Conservation (phyloP, 2,888 invertebrate species). For the Epistrophella euchroma region DNA sequence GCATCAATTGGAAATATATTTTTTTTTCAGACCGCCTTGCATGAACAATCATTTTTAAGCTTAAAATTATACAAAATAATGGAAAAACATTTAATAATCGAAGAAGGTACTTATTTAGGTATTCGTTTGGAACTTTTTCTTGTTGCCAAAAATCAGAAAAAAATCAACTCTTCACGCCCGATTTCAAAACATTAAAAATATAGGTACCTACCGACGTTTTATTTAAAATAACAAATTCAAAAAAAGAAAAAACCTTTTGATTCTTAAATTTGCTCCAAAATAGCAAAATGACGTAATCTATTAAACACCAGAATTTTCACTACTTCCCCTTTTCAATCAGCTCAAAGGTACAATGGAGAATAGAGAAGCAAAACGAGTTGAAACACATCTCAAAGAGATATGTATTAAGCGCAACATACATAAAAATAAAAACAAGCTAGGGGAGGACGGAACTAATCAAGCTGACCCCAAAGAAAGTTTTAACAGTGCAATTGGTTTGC, state of each 20-base stretch:
- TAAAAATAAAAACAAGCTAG: slow-evolving; percentile 41
- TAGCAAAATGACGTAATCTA: slow-evolving; percentile 81
- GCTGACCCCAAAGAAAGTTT: slow-evolving; percentile 42
- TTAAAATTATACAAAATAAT: too few relatives aligned
- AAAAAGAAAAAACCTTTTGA: slow-evolving; percentile 71
- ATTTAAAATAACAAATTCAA: not conserved
- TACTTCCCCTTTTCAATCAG: slow-evolving; percentile 28
- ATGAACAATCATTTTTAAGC: too few relatives aligned
- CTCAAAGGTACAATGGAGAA: slow-evolving; percentile 8
- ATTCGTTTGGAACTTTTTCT: too few relatives aligned
- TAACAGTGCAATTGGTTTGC: slow-evolving; percentile 10
- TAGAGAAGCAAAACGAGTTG: slow-evolving; percentile 19
- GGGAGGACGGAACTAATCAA: slow-evolving; percentile 52
- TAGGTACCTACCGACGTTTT: too few relatives aligned
- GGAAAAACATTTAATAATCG: too few relatives aligned
- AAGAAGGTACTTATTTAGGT: too few relatives aligned
- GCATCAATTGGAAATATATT: too few relatives aligned
- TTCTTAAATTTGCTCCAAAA: slow-evolving; percentile 81
- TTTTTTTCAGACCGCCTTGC: too few relatives aligned
- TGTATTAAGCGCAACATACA: slow-evolving; percentile 33
- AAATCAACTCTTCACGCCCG: not conserved
- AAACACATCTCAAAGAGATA: slow-evolving; percentile 16
- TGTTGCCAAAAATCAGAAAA: too few relatives aligned
- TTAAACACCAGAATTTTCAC: slow-evolving; percentile 21
- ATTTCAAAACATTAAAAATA: too few relatives aligned